Conservation (phyloP, 1,140 invertebrate genomes). For the Sycophila sp. region DNA sequence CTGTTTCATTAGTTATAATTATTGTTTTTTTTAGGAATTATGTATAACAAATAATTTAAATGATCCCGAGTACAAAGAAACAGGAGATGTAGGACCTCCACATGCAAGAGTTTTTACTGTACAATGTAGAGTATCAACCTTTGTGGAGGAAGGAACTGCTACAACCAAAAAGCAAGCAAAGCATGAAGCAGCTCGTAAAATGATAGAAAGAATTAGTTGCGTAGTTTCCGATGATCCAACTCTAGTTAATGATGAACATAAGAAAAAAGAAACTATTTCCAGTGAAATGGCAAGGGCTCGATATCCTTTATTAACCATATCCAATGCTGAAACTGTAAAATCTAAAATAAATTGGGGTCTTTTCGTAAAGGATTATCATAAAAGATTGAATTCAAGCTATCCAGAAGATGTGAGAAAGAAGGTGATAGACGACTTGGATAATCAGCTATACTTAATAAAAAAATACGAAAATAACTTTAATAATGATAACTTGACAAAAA, state of each 20-base stretch:
- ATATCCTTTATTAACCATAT: slow-evolving; percentile 39
- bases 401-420: slow-evolving; percentile 29
- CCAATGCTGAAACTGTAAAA: slow-evolving; percentile 30
- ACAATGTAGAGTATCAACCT: slow-evolving; percentile 72
- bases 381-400: slow-evolving; percentile 40
- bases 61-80: slow-evolving; percentile 71
- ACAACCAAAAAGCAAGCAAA: slow-evolving; percentile 71
- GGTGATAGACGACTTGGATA: slow-evolving; percentile 15
- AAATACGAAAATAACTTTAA: not conserved
- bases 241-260: not conserved
- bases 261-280: not conserved
- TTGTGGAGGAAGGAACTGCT: slow-evolving; percentile 66
- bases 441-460: not conserved
- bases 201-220: slow-evolving; percentile 61
- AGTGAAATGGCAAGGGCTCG: slow-evolving; percentile 34
- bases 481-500: not conserved
- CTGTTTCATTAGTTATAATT: not conserved
- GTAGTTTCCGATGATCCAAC: slow-evolving; percentile 40
- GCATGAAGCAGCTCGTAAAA: slow-evolving; percentile 67
- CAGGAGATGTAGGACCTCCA: slow-evolving; percentile 76
- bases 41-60: slow-evolving; percentile 74
- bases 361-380: slow-evolving; percentile 53
- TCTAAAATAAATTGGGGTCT: slow-evolving; percentile 53
- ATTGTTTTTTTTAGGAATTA: slow-evolving; percentile 60
- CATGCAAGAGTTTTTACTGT: slow-evolving; percentile 77